Evolutionary conservation across 1,140 invertebrate species (phyloP).

Genomic region (Nasonia giraulti): DNA sequence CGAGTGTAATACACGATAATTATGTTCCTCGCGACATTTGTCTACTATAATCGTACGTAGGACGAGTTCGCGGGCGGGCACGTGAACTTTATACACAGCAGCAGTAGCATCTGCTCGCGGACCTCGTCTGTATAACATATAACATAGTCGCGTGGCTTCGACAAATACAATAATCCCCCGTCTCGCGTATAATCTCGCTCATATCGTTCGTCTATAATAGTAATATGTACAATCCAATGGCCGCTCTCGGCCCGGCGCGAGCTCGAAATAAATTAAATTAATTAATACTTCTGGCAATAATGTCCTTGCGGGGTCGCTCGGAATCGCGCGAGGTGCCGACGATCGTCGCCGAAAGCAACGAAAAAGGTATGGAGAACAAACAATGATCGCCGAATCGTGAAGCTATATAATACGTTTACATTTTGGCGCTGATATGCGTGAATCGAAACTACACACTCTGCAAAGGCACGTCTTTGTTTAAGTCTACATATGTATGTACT

Average conservation of each 20-base stretch:
- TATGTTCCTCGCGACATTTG: not conserved
- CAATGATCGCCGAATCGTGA: not conserved
- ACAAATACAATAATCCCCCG: not conserved
- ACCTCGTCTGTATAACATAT: not conserved
- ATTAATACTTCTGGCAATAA: conserved; percentile 72
- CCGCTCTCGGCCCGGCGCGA: conserved; percentile 46
- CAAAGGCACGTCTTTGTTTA: not conserved
- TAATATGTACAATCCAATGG: conserved; percentile 51
- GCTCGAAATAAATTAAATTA: conserved; percentile 63
- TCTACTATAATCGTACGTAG: not conserved
- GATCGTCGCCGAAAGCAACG: not conserved
- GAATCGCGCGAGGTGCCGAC: conserved; percentile 53
- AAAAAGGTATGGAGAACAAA: not conserved
- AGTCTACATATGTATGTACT: not conserved
- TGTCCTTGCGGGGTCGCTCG: conserved; percentile 63
- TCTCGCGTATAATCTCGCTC: not conserved
- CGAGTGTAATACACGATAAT: not conserved
- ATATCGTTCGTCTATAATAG: not conserved
- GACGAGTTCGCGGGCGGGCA: not conserved
- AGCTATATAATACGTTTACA: too few species aligned
- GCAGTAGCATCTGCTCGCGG: not conserved
- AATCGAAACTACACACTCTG: not conserved
- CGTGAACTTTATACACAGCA: too few species aligned
- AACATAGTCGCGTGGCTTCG: too few species aligned
- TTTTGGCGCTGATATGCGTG: too few species aligned